phyloP scores from a whole-genome alignment of 2,797 vertebrate genomes.

The Crocodylus rhombifer region DNA sequence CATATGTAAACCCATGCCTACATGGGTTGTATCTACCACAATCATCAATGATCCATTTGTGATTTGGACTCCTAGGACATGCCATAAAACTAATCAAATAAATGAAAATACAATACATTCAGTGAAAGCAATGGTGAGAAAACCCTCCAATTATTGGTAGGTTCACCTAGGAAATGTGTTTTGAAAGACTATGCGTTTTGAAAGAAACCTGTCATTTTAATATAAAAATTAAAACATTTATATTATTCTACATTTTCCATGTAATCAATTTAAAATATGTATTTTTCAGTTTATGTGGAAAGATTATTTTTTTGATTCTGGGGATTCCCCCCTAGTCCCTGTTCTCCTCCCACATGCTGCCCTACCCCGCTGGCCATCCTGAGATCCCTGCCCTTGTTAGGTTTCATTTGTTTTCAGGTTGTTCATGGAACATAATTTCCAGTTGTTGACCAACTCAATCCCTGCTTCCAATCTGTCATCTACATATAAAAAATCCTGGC shows the following conservation, averaged over 20 bases:
- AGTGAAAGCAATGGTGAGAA: background rate
- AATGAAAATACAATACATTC: background rate
- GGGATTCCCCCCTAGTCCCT: too few species aligned
- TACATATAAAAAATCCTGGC: background rate
- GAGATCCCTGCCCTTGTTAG: background rate
- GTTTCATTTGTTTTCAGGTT: background rate
- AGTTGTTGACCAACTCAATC: too few species aligned
- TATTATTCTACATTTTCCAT: background rate
- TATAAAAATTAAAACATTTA: background rate
- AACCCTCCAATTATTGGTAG: background rate
- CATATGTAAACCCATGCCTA: background rate
- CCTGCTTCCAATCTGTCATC: background rate
- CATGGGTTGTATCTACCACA: background rate
- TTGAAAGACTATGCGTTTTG: too few species aligned
- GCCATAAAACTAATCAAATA: background rate
- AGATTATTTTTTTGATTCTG: too few species aligned
- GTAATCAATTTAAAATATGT: background rate
- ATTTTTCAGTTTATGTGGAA: too few species aligned
- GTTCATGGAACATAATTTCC: background rate
- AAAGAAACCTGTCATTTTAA: background rate
- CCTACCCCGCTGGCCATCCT: too few species aligned
- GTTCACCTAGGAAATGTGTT: too few species aligned
- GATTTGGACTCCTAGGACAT: background rate
- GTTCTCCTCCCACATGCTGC: too few species aligned
- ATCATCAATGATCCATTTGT: background rate